These are phyloP conservation scores for Macaria notata DNA, from an alignment of 2,888 invertebrate genomes.

Conservation along the genomic window DNA sequence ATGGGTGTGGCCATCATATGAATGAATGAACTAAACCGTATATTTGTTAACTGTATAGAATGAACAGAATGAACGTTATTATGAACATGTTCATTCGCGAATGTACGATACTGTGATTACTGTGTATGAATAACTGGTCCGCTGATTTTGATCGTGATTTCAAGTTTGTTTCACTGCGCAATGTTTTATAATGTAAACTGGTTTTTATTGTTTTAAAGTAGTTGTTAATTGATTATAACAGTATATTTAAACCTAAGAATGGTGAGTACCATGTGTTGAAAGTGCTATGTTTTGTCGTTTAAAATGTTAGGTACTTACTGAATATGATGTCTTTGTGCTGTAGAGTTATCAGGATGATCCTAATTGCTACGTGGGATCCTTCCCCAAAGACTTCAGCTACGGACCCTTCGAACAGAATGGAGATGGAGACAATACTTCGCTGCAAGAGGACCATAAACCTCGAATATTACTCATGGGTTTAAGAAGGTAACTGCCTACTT, in stretches of 20 bases:
- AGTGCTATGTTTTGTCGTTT: background rate
- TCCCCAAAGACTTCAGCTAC: slow-evolving; percentile 96
- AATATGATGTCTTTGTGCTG: slow-evolving; percentile 36
- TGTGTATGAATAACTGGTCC: no score
- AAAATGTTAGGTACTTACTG: slow-evolving; percentile 1
- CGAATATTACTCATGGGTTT: slow-evolving; percentile 97
- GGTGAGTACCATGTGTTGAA: slow-evolving; percentile 21
- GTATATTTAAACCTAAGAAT: slow-evolving; percentile 12
- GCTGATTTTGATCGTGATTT: no score
- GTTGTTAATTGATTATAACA: background rate
- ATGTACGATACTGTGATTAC: no score
- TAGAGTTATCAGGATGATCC: slow-evolving; percentile 74
- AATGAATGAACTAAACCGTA: no score
- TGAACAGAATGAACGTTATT: no score
- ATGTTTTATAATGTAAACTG: slow-evolving; percentile 13
- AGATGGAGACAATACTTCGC: slow-evolving; percentile 83
- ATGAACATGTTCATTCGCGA: no score
- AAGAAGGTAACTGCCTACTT: slow-evolving; percentile 84
- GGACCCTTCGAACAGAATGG: slow-evolving; percentile 93
- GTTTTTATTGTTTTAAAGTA: background rate
- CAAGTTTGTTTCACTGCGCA: slow-evolving; percentile 6
- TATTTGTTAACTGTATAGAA: no score
- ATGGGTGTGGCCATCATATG: no score
- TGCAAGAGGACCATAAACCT: slow-evolving; percentile 92
- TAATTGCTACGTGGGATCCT: slow-evolving; percentile 83